These are phyloP conservation scores for Gallinago stenura DNA, from an alignment of 2,797 vertebrate genomes.

Conservation along the genomic window DNA sequence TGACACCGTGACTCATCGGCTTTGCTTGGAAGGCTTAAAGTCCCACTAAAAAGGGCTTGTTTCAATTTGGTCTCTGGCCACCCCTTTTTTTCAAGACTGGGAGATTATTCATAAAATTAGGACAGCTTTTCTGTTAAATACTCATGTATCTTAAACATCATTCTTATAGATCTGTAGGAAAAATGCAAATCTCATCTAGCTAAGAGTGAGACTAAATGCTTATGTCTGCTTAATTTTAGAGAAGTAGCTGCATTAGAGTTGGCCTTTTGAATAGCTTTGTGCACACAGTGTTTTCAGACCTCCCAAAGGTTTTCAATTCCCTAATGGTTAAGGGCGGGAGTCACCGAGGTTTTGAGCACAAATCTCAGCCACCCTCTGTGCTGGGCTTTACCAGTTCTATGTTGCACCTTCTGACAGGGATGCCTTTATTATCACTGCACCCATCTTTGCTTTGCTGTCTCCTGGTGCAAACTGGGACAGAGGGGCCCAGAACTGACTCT, in stretches of 20 bases:
- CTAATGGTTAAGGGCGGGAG: neutral
- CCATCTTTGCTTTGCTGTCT: neutral
- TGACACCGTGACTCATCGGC: rapidly evolving
- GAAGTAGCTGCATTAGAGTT: neutral
- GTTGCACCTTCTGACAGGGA: neutral
- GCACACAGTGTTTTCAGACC: neutral
- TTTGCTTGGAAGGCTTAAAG: neutral
- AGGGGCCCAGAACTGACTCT: neutral
- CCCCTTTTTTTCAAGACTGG: neutral
- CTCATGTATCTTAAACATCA: neutral
- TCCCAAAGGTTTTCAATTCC: neutral
- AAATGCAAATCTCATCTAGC: neutral
- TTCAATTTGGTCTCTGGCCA: neutral
- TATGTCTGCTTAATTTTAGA: neutral
- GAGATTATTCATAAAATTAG: neutral
- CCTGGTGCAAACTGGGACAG: neutral
- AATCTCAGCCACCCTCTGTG: neutral
- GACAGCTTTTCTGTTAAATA: neutral
- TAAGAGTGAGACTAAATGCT: neutral
- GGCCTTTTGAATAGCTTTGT: slow-evolving; percentile 8
- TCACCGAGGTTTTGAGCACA: neutral
- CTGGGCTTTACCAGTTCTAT: neutral
- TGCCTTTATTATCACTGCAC: neutral
- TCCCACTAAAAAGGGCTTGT: neutral
- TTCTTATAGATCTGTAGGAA: neutral